These are phyloP conservation scores for Germaria angustata DNA, from an alignment of 2,888 invertebrate genomes.

Conservation along the genomic window DNA sequence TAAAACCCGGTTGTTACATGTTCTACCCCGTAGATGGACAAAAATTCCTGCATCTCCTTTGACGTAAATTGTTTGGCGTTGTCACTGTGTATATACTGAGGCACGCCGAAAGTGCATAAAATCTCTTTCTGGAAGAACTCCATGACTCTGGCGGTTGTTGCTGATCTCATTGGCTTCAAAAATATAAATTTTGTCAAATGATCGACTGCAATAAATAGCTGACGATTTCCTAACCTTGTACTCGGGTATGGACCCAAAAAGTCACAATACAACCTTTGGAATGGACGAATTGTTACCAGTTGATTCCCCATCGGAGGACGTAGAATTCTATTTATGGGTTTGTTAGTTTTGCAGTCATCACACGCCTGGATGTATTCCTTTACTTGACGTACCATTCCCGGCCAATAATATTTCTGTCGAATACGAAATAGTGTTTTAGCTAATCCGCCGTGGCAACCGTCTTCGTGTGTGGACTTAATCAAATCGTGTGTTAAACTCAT, in stretches of 20 bases:
- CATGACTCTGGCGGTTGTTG: constrained; percentile 12
- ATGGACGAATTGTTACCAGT: constrained; percentile 5
- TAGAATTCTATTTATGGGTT: not conserved
- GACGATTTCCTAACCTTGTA: not conserved
- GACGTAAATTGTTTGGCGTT: too few species aligned
- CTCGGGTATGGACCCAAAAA: constrained; percentile 32
- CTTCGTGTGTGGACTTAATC: not conserved
- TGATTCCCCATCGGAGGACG: constrained; percentile 36
- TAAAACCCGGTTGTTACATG: too few species aligned
- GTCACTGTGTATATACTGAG: too few species aligned
- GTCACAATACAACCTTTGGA: constrained; percentile 29
- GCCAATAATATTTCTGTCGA: constrained; percentile 36
- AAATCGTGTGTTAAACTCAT: not conserved
- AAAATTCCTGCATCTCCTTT: too few species aligned
- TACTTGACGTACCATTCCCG: not conserved
- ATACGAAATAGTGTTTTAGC: constrained; percentile 14
- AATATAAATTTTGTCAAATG: constrained; percentile 30
- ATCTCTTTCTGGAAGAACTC: too few species aligned
- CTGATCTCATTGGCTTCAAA: constrained; percentile 18
- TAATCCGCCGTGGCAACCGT: not conserved
- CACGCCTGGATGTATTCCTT: not conserved
- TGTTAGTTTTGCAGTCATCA: constrained; percentile 20
- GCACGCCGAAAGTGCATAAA: too few species aligned
- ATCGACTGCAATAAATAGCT: constrained; percentile 10
- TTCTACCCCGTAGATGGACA: too few species aligned